Percentiles rank a stretch among this genome's conserved stretches.
phyloP scores from a whole-genome alignment of 2,888 invertebrate species.

The Therioaphis trifolii region DNA sequence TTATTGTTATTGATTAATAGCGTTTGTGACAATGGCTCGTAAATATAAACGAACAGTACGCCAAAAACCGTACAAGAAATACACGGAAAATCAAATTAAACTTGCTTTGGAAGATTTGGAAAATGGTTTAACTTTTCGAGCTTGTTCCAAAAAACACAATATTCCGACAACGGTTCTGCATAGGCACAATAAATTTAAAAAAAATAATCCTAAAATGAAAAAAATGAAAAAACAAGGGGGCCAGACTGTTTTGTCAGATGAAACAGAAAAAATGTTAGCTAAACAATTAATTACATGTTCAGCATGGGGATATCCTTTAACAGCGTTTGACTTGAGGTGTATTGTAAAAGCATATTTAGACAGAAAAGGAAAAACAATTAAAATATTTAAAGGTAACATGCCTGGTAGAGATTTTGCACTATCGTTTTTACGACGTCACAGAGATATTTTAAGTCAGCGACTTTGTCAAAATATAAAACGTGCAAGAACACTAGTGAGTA shows the following conservation, averaged over 20 bases:
- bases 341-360: slow-evolving; percentile 66
- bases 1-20: too few species aligned
- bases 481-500: slow-evolving; percentile 27
- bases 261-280: background rate
- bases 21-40: too few species aligned
- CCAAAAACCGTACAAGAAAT: background rate
- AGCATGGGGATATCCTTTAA: background rate
- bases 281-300: background rate
- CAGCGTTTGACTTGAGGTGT: slow-evolving; percentile 44
- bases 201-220: background rate
- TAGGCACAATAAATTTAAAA: slow-evolving; percentile 13
- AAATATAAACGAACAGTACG: background rate
- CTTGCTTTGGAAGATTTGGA: background rate
- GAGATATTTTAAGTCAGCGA: slow-evolving; percentile 22
- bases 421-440: slow-evolving; percentile 30
- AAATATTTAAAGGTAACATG: slow-evolving; percentile 65
- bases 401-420: slow-evolving; percentile 56
- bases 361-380: slow-evolving; percentile 62
- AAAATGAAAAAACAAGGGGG: slow-evolving; percentile 2
- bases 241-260: background rate
- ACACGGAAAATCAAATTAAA: slow-evolving; percentile 1
- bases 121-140: slow-evolving; percentile 1
- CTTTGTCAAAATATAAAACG: slow-evolving; percentile 55
- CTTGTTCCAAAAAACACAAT: background rate
- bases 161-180: slow-evolving; percentile 1